A percentile compares a stretch with the other conserved stretches of the same genome.
Conservation (phyloP, 2,113 vertebrate genomes). For the Tylochromis polylepis region DNA sequence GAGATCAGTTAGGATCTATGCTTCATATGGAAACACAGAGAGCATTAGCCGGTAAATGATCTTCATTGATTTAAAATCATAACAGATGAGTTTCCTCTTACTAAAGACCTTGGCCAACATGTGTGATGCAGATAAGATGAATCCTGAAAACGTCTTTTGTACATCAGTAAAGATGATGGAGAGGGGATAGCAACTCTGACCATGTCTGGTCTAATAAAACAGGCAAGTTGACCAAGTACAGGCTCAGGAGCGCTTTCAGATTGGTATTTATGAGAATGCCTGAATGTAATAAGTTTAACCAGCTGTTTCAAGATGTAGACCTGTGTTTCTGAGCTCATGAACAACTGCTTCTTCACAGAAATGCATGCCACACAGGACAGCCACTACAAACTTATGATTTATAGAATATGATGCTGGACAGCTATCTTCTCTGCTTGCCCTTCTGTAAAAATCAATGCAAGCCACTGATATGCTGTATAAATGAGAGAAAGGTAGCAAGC, state of each 20-base stretch:
- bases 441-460: neutral
- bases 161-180: too few species aligned
- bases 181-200: too few species aligned
- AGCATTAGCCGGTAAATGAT: neutral
- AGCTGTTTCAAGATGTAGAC: too few species aligned
- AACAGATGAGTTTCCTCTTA: neutral
- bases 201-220: too few species aligned
- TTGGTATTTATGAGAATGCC: too few species aligned
- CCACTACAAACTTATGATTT: neutral
- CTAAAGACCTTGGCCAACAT: neutral
- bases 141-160: neutral
- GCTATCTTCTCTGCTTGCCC: neutral
- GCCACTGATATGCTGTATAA: too few species aligned
- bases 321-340: too few species aligned
- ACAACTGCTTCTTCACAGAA: neutral
- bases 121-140: neutral
- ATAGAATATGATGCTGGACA: neutral
- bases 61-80: accelerated
- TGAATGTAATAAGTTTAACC: too few species aligned
- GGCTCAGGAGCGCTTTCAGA: too few species aligned
- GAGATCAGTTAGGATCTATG: neutral
- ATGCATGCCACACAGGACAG: neutral
- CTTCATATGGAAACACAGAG: neutral
- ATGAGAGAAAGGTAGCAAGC: neutral
- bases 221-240: too few species aligned